Conservation (phyloP, 2,113 vertebrate genomes). For the Rynchops niger region DNA sequence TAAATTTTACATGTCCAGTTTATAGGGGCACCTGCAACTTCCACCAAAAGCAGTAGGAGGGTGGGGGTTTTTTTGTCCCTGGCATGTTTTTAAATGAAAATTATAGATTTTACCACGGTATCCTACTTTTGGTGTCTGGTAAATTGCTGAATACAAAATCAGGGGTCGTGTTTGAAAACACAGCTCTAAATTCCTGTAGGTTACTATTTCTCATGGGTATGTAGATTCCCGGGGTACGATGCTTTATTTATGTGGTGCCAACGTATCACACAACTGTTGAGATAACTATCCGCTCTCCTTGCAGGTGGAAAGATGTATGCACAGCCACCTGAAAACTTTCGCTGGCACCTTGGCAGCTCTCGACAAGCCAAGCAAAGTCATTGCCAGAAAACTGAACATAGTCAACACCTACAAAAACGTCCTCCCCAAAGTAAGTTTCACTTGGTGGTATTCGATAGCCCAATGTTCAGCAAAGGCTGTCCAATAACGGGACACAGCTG, state of each 20-base stretch:
- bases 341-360: background rate
- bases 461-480: background rate
- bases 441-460: background rate
- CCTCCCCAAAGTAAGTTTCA: background rate
- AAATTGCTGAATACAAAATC: background rate
- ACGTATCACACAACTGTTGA: background rate
- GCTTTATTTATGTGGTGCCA: background rate
- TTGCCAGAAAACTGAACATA: rapidly evolving
- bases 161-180: background rate
- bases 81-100: background rate
- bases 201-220: background rate
- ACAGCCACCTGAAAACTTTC: slow-evolving; percentile 4
- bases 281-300: background rate
- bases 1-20: background rate
- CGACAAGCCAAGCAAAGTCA: rapidly evolving
- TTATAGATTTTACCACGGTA: background rate
- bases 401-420: background rate
- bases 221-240: rapidly evolving
- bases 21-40: background rate
- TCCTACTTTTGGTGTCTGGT: background rate
- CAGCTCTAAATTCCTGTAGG: background rate
- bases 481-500: rapidly evolving
- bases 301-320: slow-evolving; percentile 14
- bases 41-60: background rate
- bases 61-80: background rate